Evolutionary conservation across 2,888 invertebrate species (phyloP), one percentile per base, ranked within the genome.

Genomic region (Meghimatium bilineatum): DNA sequence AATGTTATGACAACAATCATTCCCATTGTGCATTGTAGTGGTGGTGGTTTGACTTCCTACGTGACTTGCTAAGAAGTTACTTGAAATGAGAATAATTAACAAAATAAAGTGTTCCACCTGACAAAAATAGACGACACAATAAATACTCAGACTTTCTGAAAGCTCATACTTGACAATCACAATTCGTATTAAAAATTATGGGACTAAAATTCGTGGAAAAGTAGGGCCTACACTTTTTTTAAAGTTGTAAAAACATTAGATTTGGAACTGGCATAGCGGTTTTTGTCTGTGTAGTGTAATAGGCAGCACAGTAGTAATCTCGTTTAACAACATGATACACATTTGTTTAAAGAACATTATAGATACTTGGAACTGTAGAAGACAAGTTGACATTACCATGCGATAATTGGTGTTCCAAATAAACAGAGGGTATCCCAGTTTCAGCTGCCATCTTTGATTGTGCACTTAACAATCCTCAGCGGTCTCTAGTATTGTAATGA

Each of bases 371-470:
- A 66, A 66, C 14, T 32, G 10, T n/a, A n/a, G n/a, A n/a, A n/a
- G n/a, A n/a, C n/a, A 29, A 66, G 32, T 32, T 32, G 29, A 44
- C 12, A 86, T 90, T 90, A 89, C 89, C 84, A 67, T 82, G 85
- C 81, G 85, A 82, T 82, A 80, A 85, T 71, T 86, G 85, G 85
- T 86, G 85, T 71, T 87, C 87, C 85, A 88, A 88, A 88, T 87
- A 89, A 90, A 89, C 90, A 88, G 90, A 90, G 90, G 89, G 88
- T 89, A 90, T 87, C 90, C 91, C 90, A 88, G 89, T 87, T 86
- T 84, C 74, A 81, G 89, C 90, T 89, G 90, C 91, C 91, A 91
- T 91, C 89, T 91, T 91, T 89, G 90, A 91, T 90, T 86, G 86
- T 85, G 85, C 85, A 85, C 76, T 88, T 86, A 88, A 88, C 89